Base-by-base conservation (phyloP, 2,888 invertebrate genomes). In the Tiphia femorata region DNA sequence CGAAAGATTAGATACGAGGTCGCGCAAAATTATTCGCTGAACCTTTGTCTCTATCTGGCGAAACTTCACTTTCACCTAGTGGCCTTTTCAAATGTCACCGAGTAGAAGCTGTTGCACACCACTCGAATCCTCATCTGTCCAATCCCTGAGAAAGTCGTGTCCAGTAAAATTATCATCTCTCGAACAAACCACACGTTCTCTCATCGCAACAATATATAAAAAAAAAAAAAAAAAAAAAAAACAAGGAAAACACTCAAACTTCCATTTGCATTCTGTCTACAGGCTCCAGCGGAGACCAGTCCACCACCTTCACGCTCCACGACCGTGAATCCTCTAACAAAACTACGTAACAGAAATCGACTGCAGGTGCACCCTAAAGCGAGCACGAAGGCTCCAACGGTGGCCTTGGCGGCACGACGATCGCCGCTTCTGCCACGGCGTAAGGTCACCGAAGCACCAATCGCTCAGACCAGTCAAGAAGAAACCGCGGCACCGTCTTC, bases 291-390 rank as follows among this genome's bases (percentile, higher is more conserved):
- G 2, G 82, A 83, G 40, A 75, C 80, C n/a, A 79, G 67, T 33
- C 75, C 78, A 17, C 55, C 79, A 0, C 64, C 79, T 1, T 49
- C 72, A 0, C 72, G 73, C 1, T 59, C 75, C 2, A 82, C 81
- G 1, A 76, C 82, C 1, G 70, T 72, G 0, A 84, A 84, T 47
- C 81, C 85, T 0, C 58, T 85, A 52, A 84, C 84, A 50, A 83
- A 84, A 43, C 74, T 85, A 14, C 81, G 84, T 29, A 83, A 82
- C 53, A 78, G 84, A 33, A 84, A 84, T 33, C 78, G 84, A 17
- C 74, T 85, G 2, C 83, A 83, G 49, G 80, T 85, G 2, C 83
- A 82, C 17, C 81, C 81, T 4, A 84, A 82, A 20, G 70, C 79
- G 2, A 81, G 81, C 25, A 80, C 82, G 1, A 76, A 80, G 2